A percentile compares a stretch with the other conserved stretches of the same genome.
Conservation (phyloP, 2,888 invertebrate genomes). For the Athripsodes cinereus region DNA sequence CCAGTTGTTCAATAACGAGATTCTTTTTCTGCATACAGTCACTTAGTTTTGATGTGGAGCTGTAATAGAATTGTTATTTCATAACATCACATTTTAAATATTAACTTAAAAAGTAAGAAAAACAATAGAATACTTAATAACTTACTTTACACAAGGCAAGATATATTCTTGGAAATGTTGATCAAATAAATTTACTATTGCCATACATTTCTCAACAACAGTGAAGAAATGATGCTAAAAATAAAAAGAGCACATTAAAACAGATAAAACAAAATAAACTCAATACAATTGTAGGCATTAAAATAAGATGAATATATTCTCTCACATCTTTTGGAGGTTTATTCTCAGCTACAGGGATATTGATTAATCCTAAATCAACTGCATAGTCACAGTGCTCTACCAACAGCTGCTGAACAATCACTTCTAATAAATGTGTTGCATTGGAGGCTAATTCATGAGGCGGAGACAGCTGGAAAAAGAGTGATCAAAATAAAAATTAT, state of each 20-base stretch:
- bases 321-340: slow-evolving; percentile 66
- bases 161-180: slow-evolving; percentile 89
- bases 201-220: slow-evolving; percentile 87
- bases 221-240: slow-evolving; percentile 86
- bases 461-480: slow-evolving; percentile 62
- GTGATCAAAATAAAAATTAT: not conserved
- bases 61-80: slow-evolving; percentile 46
- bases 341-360: slow-evolving; percentile 84
- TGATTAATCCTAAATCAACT: slow-evolving; percentile 84
- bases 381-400: slow-evolving; percentile 96
- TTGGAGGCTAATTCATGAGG: slow-evolving; percentile 71
- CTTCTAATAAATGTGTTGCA: slow-evolving; percentile 75
- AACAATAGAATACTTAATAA: too few species aligned
- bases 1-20: slow-evolving; percentile 77
- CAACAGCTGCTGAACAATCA: slow-evolving; percentile 75
- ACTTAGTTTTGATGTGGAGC: slow-evolving; percentile 81
- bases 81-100: too few species aligned
- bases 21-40: slow-evolving; percentile 85
- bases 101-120: too few species aligned
- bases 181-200: slow-evolving; percentile 87
- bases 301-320: too few species aligned
- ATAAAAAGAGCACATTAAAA: not conserved
- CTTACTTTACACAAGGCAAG: slow-evolving; percentile 80
- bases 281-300: too few species aligned
- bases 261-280: too few species aligned